Conservation (phyloP, 1,140 invertebrate genomes). For the Drosophila ercepeae region DNA sequence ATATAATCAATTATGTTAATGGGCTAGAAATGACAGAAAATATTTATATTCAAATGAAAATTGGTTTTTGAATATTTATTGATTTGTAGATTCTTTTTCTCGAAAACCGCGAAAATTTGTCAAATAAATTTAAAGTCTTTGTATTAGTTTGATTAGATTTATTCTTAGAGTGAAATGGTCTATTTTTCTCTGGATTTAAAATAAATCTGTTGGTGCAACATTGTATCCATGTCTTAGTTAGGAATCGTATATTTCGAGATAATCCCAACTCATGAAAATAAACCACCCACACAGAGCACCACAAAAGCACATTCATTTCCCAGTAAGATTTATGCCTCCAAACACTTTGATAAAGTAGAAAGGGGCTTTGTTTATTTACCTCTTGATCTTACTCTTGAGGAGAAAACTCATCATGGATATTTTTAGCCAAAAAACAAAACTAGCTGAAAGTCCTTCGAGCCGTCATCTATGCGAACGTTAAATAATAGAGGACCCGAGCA, state of each 20-base stretch:
- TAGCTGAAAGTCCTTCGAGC: slow-evolving; percentile 45
- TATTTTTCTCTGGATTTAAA: background rate
- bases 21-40: background rate
- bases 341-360: slow-evolving; percentile 41
- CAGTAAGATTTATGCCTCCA: slow-evolving; percentile 49
- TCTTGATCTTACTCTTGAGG: slow-evolving; percentile 4
- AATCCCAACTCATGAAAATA: slow-evolving; percentile 34
- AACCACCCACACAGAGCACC: slow-evolving; percentile 30
- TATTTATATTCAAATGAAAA: slow-evolving; percentile 1
- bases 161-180: background rate
- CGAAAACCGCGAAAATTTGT: slow-evolving; percentile 20
- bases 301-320: slow-evolving; percentile 8
- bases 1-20: slow-evolving; percentile 22
- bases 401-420: slow-evolving; percentile 31
- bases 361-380: slow-evolving; percentile 43
- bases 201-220: slow-evolving; percentile 1
- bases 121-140: background rate
- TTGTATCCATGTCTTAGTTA: slow-evolving; percentile 3
- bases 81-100: background rate
- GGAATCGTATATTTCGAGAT: slow-evolving; percentile 17
- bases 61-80: slow-evolving; percentile 18
- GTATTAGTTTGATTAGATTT: background rate
- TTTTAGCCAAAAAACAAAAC: slow-evolving; percentile 27
- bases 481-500: slow-evolving; percentile 43
- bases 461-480: slow-evolving; percentile 38